Evolutionary conservation across 2,797 vertebrate genomes (phyloP), one percentile per base, ranked within the genome.

Genomic region (Babyrousa celebensis): DNA sequence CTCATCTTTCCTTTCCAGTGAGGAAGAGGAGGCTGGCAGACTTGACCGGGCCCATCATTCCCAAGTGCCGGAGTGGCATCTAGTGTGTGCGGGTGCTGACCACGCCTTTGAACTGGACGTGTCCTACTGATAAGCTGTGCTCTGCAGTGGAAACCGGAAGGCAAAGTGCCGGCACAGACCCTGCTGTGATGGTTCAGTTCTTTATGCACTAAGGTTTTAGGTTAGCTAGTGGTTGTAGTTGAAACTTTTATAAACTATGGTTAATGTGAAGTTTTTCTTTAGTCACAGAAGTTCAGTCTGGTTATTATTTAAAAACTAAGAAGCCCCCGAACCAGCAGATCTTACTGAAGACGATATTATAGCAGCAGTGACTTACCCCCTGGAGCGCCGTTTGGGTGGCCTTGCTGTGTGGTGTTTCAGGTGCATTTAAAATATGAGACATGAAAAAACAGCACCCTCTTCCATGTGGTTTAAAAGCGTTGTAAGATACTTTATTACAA

Each of bases 21-120:
- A 99, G 99, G 99, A 99, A 99, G 99, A 99, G 99, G 99, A 99
- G 99, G 99, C 99, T 99, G 93, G 99, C 99, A 60, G 99, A 99
- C 92, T 25, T 99, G 96, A 99, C 98, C 1, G 99, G 99, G 98
- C 99, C 99, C 97, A 99, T 99, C 98, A 99, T 99, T 98, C 99
- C 99, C 94, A 99, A 99, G 98, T 99, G 99, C 99, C 99, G 99
- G 98, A 99, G 99, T 80, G 99, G 99, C 93, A 98, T 99, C 98
- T 99, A 99, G 98, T 82, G 97, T 96, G 95, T 71, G 96, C 83
- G 40, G 78, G 20, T 5, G 89, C 89, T 91, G 71, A 86, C 94
- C 86, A n/a, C 52, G 85, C 96, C 97, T 96, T 75, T 94, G 95
- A 97, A 97, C 97, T 97, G 97, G 97, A 98, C 94, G 23, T 84